Percentiles rank a stretch among this genome's conserved stretches.
These are phyloP conservation scores for Boloria euphrosyne DNA, from an alignment of 2,888 invertebrate species.

Conservation along the genomic window DNA sequence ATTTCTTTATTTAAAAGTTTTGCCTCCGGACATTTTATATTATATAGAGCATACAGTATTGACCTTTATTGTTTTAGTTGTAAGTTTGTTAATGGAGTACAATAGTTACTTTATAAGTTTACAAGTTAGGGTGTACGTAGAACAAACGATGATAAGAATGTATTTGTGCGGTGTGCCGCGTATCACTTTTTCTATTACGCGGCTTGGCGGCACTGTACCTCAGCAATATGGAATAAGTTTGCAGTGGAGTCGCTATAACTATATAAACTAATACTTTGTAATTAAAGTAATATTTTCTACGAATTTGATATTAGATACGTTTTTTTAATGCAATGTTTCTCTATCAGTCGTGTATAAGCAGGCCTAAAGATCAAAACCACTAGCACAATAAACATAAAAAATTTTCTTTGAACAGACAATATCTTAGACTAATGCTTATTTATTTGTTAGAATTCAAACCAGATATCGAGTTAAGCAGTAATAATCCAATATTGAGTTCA, in stretches of 20 bases:
- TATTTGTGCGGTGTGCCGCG: constrained; percentile 70
- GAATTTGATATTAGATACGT: no score
- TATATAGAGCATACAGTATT: not conserved
- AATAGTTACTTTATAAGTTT: constrained; percentile 16
- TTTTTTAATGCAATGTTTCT: no score
- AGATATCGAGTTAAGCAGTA: no score
- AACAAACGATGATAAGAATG: constrained; percentile 62
- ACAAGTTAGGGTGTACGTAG: constrained; percentile 28
- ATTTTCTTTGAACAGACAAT: no score
- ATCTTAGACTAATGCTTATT: no score
- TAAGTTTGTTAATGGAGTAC: constrained; percentile 22
- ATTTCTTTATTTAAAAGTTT: constrained; percentile 42
- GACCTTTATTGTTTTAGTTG: constrained; percentile 13
- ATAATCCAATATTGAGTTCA: no score
- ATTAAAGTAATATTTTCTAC: constrained; percentile 5
- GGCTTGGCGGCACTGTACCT: constrained; percentile 51
- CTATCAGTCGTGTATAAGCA: no score
- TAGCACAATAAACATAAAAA: no score
- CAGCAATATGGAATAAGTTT: constrained; percentile 44
- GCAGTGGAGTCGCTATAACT: constrained; percentile 36
- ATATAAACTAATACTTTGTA: constrained; percentile 7
- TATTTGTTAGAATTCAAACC: no score
- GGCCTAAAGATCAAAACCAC: no score
- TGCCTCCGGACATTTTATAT: constrained; percentile 4
- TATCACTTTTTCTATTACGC: constrained; percentile 78